These are phyloP conservation scores for Pyrochroa serraticornis DNA, from an alignment of 2,888 invertebrate genomes.

Conservation along the genomic window DNA sequence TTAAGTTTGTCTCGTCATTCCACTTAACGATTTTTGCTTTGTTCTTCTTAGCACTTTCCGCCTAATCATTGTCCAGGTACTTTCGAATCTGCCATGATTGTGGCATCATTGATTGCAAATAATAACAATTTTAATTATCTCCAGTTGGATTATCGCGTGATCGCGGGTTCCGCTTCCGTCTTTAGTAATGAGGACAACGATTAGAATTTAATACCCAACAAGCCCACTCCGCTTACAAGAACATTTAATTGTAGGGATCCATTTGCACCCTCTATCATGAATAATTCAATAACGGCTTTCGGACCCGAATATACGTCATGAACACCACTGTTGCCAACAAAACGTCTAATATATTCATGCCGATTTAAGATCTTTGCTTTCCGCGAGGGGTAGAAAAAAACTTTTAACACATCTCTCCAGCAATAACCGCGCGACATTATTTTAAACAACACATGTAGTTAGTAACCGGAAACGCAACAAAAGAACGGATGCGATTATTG, in stretches of 20 bases:
- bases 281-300: neutral
- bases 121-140: no score
- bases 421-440: neutral
- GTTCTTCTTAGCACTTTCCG: no score
- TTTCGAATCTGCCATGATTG: no score
- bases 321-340: neutral
- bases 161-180: no score
- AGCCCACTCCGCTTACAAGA: neutral
- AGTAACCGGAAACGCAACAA: neutral
- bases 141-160: no score
- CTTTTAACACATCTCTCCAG: neutral
- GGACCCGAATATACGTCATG: neutral
- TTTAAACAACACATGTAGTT: neutral
- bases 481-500: constrained; percentile 4
- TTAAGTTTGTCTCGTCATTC: no score
- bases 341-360: no score
- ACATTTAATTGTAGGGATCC: constrained; percentile 3
- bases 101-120: no score
- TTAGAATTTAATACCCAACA: neutral
- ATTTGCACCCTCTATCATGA: constrained; percentile 8
- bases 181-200: no score
- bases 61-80: no score
- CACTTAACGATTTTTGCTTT: no score
- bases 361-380: no score
- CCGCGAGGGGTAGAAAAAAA: neutral